These are phyloP conservation scores for Drosophila murphyi DNA, from an alignment of 1,140 invertebrate species.

Conservation along the genomic window DNA sequence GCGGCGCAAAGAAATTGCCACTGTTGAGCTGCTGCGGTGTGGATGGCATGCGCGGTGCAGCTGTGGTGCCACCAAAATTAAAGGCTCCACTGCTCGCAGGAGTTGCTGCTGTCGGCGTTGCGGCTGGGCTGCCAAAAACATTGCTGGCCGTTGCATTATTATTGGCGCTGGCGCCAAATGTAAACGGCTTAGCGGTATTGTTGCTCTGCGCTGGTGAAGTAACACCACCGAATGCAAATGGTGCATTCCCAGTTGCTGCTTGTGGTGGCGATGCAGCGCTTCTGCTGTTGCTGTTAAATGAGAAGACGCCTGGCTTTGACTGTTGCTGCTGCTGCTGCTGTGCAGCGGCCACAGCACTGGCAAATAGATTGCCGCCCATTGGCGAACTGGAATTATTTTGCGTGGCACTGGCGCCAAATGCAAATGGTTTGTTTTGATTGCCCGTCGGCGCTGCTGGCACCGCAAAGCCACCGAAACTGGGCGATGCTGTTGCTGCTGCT, in stretches of 20 bases:
- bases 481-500: constrained; percentile 10
- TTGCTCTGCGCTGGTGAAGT: constrained; percentile 37
- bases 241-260: constrained; percentile 23
- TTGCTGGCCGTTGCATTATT: constrained; percentile 19
- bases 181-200: constrained; percentile 56
- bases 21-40: constrained; percentile 56
- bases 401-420: constrained; percentile 44
- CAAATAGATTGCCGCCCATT: constrained; percentile 57
- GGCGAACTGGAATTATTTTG: neutral
- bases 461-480: constrained; percentile 52
- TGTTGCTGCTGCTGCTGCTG: constrained; percentile 36
- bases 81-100: constrained; percentile 30
- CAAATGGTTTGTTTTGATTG: constrained; percentile 58
- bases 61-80: constrained; percentile 33
- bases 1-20: constrained; percentile 50
- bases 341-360: constrained; percentile 48
- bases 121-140: constrained; percentile 47
- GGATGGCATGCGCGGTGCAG: neutral
- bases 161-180: constrained; percentile 42
- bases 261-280: constrained; percentile 1
- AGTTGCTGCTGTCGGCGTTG: constrained; percentile 14
- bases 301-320: constrained; percentile 44
- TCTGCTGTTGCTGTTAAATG: constrained; percentile 33
- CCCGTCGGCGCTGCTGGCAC: constrained; percentile 7
- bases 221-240: constrained; percentile 59